Conservation (phyloP, 1,140 invertebrate genomes). For the Scylla paramamosain region DNA sequence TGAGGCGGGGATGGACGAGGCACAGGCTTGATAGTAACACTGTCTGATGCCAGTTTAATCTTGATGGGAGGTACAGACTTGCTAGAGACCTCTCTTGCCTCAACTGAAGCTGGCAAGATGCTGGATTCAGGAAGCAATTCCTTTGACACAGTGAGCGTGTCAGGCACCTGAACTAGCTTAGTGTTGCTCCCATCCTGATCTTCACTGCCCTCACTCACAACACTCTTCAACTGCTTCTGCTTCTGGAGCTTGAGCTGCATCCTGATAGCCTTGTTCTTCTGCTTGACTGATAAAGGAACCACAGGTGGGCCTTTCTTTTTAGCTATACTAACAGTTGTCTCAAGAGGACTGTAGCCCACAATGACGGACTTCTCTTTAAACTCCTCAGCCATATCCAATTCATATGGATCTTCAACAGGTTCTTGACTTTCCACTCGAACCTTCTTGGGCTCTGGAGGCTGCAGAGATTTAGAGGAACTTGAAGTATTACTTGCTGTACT, state of each 20-base stretch:
- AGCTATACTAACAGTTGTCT: not conserved
- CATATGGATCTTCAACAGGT: slow-evolving; percentile 56
- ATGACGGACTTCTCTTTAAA: not conserved
- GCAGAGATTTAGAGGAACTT: slow-evolving; percentile 54
- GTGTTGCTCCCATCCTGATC: slow-evolving; percentile 49
- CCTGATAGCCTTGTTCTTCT: slow-evolving; percentile 66
- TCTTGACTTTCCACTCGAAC: slow-evolving; percentile 57
- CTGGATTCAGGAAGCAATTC: not conserved
- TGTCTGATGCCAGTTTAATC: slow-evolving; percentile 68
- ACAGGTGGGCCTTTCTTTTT: slow-evolving; percentile 67
- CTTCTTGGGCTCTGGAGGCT: slow-evolving; percentile 70
- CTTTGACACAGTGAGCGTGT: slow-evolving; percentile 43
- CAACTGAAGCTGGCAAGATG: not conserved
- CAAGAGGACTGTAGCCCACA: not conserved
- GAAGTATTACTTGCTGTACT: slow-evolving; percentile 62
- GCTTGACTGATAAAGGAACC: slow-evolving; percentile 62
- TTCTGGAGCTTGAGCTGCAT: slow-evolving; percentile 70
- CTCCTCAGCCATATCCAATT: slow-evolving; percentile 59
- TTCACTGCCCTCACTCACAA: not conserved
- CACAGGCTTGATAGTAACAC: slow-evolving; percentile 66
- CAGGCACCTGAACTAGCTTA: slow-evolving; percentile 55
- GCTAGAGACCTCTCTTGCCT: not conserved
- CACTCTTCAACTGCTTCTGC: slow-evolving; percentile 55
- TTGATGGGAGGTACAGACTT: slow-evolving; percentile 68
- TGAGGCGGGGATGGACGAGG: slow-evolving; percentile 29